Percentiles rank a stretch among this genome's conserved stretches.
Evolutionary conservation across 2,113 vertebrate species (phyloP).

Genomic region (Labrus mixtus): DNA sequence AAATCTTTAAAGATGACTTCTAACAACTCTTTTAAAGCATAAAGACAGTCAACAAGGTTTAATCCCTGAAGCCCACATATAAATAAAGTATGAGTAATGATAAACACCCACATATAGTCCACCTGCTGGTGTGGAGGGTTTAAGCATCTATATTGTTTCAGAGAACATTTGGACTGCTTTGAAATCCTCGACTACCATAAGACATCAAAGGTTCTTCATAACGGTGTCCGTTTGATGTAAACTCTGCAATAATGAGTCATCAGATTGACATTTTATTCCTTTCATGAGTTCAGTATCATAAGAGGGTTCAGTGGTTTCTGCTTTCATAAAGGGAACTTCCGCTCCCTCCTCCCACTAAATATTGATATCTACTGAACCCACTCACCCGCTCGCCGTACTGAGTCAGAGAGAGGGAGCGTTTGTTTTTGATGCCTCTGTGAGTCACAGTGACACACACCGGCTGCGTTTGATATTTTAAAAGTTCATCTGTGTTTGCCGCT

Average conservation of each 20-base stretch:
- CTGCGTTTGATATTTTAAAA: constrained; percentile 29
- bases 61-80: background rate
- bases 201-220: background rate
- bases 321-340: constrained; percentile 3
- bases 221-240: constrained; percentile 10
- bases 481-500: background rate
- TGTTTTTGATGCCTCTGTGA: constrained; percentile 25
- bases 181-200: background rate
- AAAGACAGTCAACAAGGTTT: background rate
- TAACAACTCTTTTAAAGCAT: too few relatives aligned
- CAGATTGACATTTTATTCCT: background rate
- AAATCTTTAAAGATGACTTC: background rate
- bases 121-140: constrained; percentile 10
- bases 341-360: constrained; percentile 23
- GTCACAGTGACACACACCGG: constrained; percentile 16
- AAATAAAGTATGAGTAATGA: background rate
- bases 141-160: background rate
- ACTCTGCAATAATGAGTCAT: constrained; percentile 5
- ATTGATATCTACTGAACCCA: background rate
- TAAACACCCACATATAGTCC: background rate
- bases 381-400: constrained; percentile 1
- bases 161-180: background rate
- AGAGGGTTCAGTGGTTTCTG: constrained; percentile 1
- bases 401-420: background rate
- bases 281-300: constrained; percentile 11